Percentiles rank a stretch among this genome's conserved stretches.
Evolutionary conservation across 2,888 invertebrate genomes (phyloP).

Genomic region (Uropetala carovei): DNA sequence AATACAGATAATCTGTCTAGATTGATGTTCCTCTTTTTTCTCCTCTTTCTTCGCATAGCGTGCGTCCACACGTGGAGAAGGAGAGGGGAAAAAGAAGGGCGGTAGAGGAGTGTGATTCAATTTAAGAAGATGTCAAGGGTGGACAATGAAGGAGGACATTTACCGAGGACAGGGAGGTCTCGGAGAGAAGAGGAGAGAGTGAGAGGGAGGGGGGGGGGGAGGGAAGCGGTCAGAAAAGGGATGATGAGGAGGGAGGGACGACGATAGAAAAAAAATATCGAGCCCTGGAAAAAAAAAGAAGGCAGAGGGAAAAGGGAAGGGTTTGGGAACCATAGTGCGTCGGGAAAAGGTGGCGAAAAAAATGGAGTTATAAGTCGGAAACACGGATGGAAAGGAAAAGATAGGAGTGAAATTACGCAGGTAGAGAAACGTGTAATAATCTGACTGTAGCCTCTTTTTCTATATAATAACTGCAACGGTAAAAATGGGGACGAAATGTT

Average conservation of each 20-base stretch:
- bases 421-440: background rate
- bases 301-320: background rate
- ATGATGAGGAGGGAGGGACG: too few relatives aligned
- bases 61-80: background rate
- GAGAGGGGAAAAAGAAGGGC: background rate
- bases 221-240: background rate
- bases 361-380: conserved; percentile 31
- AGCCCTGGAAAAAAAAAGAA: background rate
- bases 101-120: conserved; percentile 31
- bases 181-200: background rate
- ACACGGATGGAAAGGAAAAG: background rate
- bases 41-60: background rate
- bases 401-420: background rate
- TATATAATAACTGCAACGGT: background rate
- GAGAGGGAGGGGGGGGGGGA: background rate
- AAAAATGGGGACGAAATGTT: background rate
- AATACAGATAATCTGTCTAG: conserved; percentile 56
- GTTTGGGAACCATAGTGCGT: background rate
- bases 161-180: background rate
- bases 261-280: too few relatives aligned
- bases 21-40: conserved; percentile 24
- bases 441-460: background rate
- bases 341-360: conserved; percentile 56
- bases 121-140: conserved; percentile 50
- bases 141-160: conserved; percentile 56